Conservation (phyloP, 2,113 vertebrate genomes). For the Dryoscopus gambensis region DNA sequence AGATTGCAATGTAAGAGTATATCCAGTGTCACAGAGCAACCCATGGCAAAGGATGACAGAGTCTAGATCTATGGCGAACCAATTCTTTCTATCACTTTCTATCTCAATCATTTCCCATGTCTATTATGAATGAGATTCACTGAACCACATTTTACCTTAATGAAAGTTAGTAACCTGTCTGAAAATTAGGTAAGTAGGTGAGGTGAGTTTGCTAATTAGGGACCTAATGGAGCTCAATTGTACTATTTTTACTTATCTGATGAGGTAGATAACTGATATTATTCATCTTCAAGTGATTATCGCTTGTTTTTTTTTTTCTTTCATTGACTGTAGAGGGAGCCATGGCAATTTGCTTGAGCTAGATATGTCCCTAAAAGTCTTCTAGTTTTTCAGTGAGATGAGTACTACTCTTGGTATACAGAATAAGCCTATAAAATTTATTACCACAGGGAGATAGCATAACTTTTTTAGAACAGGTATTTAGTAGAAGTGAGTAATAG, state of each 20-base stretch:
- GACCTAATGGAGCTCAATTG: not conserved
- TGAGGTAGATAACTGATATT: not conserved
- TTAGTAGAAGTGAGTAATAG: not conserved
- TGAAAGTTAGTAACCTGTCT: not conserved
- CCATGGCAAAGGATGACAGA: not conserved
- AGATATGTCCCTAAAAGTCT: not conserved
- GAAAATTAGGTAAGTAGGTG: not conserved
- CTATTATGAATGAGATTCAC: not conserved
- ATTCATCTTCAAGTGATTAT: not conserved
- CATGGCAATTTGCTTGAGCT: not conserved
- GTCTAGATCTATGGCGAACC: not conserved
- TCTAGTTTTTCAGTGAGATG: not conserved
- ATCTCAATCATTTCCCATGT: fast-evolving
- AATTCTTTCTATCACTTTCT: not conserved
- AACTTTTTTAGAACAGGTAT: not conserved
- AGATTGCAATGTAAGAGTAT: not conserved
- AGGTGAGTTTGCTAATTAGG: not conserved
- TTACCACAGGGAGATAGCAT: not conserved
- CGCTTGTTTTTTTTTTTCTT: not conserved
- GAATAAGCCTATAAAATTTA: not conserved
- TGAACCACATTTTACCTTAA: not conserved
- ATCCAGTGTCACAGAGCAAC: not conserved
- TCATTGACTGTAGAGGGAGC: constrained; percentile 4
- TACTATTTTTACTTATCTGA: not conserved
- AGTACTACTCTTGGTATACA: not conserved